Base-by-base conservation (phyloP, 2,113 vertebrate genomes). In the Sapayoa aenigma region DNA sequence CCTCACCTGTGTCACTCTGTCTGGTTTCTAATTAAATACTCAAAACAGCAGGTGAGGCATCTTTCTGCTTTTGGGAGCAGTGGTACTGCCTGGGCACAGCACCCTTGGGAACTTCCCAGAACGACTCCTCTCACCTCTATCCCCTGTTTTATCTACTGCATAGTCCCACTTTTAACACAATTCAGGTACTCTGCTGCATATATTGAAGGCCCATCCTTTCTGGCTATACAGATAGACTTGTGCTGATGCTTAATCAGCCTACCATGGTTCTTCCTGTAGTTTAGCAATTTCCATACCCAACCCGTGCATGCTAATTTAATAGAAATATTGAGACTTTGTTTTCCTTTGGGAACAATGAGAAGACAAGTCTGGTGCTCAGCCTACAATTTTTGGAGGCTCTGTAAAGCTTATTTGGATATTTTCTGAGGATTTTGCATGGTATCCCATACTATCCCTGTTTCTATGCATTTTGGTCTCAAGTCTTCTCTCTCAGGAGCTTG, bases 321-420 rank as follows among this genome's bases (percentile, higher is more conserved):
- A 71, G 78, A 92, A 87, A 85, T 85, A 92, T 3, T 68, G 31
- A 78, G 87, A 77, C 68, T 79, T 75, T 42, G 12, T 68, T 92
- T 94, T 85, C 74, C 56, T 90, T 46, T 63, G 79, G 63, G 66
- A 90, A 79, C 71, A 92, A 78, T 63, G 44, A n/a, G 33, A 39
- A 92, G 47, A 47, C 42, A 76, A 75, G 39, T 63, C 91, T 92
- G 58, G 52, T 63, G 74, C 71, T 87, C 82, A 79, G 65, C 90
- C 68, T 89, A 41, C 60, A 62, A 46, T 53, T 94, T 95, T 42
- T 91, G 69, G 81, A 81, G 65, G 73, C 81, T 94, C 41, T 93
- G 50, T 28, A 53, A 68, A 58, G 65, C 28, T 91, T 81, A 41
- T 39, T 77, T 84, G 60, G 76, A 6, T 79, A 82, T 59, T 56